Base-by-base conservation (phyloP, 2,888 invertebrate species). In the Hedya salicella region DNA sequence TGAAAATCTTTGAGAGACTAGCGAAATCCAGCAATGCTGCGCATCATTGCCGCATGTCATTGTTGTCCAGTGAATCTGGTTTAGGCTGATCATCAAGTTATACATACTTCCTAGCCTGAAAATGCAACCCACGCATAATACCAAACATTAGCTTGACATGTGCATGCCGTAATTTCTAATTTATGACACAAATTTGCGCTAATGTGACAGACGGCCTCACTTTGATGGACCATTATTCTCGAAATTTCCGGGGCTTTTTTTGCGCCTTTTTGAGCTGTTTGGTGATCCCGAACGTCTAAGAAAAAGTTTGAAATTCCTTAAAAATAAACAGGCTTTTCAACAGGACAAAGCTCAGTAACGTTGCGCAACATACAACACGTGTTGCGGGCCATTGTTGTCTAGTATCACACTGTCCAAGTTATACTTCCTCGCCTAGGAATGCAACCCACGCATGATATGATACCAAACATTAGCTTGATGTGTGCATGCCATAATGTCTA, bases 161-260 rank as follows among this genome's bases (percentile, higher is more conserved):
- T 53, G 52, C 36, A 53, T 53, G 56, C 39, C 48, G 60, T 64
- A 57, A 64, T 57, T 56, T 50, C 50, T 64, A 64, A 64, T 64
- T 64, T 64, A 64, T 64, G 57, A 57, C 57, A 64, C 50, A 64
- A 50, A 53, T 53, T 19, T 39, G n/a, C 52, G 39, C 52, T 53
- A 53, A 53, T 53, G 52, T 53, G 36, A 53, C 52, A 3, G 25
- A n/a, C 25, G 48, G 25, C 54, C 54, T 62, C 48, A 54, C 49
- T 39, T n/a, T n/a, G n/a, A n/a, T n/a, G n/a, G n/a, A n/a, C n/a
- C n/a, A n/a, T n/a, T n/a, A n/a, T n/a, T n/a, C n/a, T n/a, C n/a
- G n/a, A n/a, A n/a, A n/a, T n/a, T n/a, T n/a, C n/a, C n/a, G n/a
- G n/a, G n/a, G n/a, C n/a, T n/a, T n/a, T n/a, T n/a, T n/a, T n/a